Base-by-base conservation (phyloP, 35 echinoderm and acorn worm species). In the Apostichopus japonicus region DNA sequence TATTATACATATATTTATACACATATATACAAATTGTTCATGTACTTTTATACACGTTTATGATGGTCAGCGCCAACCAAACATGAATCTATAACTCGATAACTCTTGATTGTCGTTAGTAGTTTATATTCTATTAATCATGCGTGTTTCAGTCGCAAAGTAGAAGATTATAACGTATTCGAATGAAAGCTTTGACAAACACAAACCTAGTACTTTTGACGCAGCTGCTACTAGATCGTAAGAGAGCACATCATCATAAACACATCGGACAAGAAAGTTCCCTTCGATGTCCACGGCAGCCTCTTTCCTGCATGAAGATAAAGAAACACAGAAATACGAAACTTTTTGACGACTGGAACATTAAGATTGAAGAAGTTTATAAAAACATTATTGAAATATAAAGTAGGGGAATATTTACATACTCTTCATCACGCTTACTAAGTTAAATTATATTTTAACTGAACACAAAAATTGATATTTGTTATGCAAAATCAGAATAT, bases 201-300 rank as follows among this genome's bases (percentile, higher is more conserved):
- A 89, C 90, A 92, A 92, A 98, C 96, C 94, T 22, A 98, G 92
- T 65, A 98, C 93, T 92, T 98, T 95, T 15, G 92, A 92, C 51
- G 96, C 96, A 16, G 96, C 96, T 23, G 92, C 91, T 9, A 98
- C 94, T 13, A 98, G 87, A 76, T 98, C 96, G 27, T 95, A 98
- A 5, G 96, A 95, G 6, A 95, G 79, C 90, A 95, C 91, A 73
- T 98, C 96, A 80, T 98, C 94, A 71, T 98, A 98, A 9, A 98
- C 96, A 59, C 92, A 72, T 8, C 96, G 94, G 27, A 94, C 86
- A 15, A 98, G 86, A 82, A 98, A 98, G 78, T 92, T 90, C 1
- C 96, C 96, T 54, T 98, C 96, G 1, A 98, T 88, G 6, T 95
- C 96, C 65, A 95, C 96, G 11, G 94, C 93, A 19, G 96, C 96